phyloP scores from a whole-genome alignment of 1,140 invertebrate genomes.

The Lordiphosa mommai region DNA sequence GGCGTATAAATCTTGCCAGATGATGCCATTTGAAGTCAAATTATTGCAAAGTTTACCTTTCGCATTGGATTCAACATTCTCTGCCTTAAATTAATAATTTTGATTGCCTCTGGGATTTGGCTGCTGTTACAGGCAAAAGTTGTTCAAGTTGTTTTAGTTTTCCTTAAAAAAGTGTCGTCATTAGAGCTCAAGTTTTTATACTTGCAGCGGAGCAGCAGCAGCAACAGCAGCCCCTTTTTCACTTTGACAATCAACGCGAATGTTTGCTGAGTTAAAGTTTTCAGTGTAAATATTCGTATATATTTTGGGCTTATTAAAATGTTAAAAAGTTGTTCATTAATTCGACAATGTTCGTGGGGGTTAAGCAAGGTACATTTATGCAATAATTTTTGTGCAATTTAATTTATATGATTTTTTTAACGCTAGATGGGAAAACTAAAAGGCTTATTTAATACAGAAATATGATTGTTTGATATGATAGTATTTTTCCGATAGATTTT shows the following conservation, averaged over 20 bases:
- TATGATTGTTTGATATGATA: too few relatives aligned
- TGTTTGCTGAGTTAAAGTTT: neutral
- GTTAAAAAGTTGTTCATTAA: too few relatives aligned
- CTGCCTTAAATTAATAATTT: constrained; percentile 48
- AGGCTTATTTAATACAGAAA: too few relatives aligned
- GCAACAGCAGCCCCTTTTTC: neutral
- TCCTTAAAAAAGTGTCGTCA: constrained; percentile 48
- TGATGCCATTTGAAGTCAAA: constrained; percentile 26
- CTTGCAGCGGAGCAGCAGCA: neutral
- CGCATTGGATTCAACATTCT: constrained; percentile 23
- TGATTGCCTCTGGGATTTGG: constrained; percentile 29
- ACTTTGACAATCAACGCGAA: constrained; percentile 32
- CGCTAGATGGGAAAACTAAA: too few relatives aligned
- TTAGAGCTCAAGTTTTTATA: constrained; percentile 14
- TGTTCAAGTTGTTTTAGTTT: constrained; percentile 41
- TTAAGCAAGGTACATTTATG: too few relatives aligned
- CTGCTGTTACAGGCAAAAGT: neutral
- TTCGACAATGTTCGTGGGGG: too few relatives aligned
- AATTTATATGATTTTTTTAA: too few relatives aligned
- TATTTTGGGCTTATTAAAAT: too few relatives aligned
- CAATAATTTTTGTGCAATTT: too few relatives aligned
- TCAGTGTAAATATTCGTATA: constrained; percentile 1
- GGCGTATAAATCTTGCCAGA: constrained; percentile 35
- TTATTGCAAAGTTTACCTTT: constrained; percentile 40
- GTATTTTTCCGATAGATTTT: too few relatives aligned